phyloP scores from a whole-genome alignment of 2,797 vertebrate genomes.

The Chaetodon trifasciatus region DNA sequence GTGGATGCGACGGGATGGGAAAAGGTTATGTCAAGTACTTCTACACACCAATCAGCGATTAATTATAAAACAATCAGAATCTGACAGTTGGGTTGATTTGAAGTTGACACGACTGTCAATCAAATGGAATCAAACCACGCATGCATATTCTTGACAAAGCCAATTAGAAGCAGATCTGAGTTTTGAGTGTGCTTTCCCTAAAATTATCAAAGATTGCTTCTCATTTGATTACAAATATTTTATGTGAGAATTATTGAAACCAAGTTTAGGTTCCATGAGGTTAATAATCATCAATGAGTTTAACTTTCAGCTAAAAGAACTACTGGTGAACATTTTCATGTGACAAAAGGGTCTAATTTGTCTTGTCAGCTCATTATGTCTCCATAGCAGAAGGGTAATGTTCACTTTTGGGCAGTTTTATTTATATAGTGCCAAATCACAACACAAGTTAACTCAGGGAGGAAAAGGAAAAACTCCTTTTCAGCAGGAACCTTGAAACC shows the following conservation, averaged over 20 bases:
- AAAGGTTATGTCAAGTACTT: not conserved
- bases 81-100: not conserved
- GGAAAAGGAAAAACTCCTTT: too few species aligned
- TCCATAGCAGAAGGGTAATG: constrained; percentile 5
- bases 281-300: constrained; percentile 1
- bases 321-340: not conserved
- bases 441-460: too few species aligned
- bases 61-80: not conserved
- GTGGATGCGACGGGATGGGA: not conserved
- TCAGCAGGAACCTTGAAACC: too few species aligned
- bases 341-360: constrained; percentile 22
- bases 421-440: too few species aligned
- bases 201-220: not conserved
- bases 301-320: not conserved
- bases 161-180: not conserved
- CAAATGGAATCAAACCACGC: not conserved
- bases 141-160: not conserved
- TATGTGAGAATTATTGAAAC: not conserved
- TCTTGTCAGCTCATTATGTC: constrained; percentile 22
- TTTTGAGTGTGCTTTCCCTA: not conserved
- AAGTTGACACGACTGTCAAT: not conserved
- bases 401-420: constrained; percentile 2
- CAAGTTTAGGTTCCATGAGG: not conserved
- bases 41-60: not conserved
- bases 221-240: not conserved